A percentile compares a stretch with the other conserved stretches of the same genome.
These are phyloP conservation scores for Diorhabda carinulata DNA, from an alignment of 1,140 invertebrate genomes.

Conservation along the genomic window DNA sequence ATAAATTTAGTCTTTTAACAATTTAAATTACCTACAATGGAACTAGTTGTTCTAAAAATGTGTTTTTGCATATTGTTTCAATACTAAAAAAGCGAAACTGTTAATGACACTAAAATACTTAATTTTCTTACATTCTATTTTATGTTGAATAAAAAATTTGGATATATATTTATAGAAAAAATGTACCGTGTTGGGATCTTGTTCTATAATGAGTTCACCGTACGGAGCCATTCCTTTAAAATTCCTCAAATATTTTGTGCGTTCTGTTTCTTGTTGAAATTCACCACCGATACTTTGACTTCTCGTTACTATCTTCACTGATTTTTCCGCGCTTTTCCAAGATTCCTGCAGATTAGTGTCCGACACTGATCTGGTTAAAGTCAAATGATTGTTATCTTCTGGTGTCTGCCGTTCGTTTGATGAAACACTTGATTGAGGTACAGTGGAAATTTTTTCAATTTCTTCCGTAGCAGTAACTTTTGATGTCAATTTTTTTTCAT, in stretches of 20 bases:
- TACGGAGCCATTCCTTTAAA: conserved; percentile 50
- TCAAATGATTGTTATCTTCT: conserved; percentile 35
- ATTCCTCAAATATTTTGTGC: conserved; percentile 40
- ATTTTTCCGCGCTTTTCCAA: conserved; percentile 38
- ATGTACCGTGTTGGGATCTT: conserved; percentile 12
- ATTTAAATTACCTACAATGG: too few relatives aligned
- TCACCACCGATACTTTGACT: conserved; percentile 27
- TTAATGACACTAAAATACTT: too few relatives aligned
- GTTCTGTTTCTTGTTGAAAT: conserved; percentile 28
- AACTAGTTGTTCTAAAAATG: too few relatives aligned
- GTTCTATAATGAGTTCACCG: conserved; percentile 51
- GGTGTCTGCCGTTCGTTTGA: conserved; percentile 32
- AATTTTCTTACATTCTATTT: too few relatives aligned
- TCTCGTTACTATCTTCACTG: conserved; percentile 19
- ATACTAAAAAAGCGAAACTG: too few relatives aligned
- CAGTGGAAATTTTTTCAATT: conserved; percentile 19
- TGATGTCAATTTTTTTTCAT: conserved; percentile 29
- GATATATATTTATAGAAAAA: too few relatives aligned
- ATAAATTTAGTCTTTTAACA: too few relatives aligned
- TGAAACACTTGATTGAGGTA: conserved; percentile 24
- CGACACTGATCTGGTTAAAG: conserved; percentile 36
- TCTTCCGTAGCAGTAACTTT: conserved; percentile 20
- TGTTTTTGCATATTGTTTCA: too few relatives aligned
- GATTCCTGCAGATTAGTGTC: conserved; percentile 41
- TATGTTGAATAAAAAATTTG: too few relatives aligned